These are phyloP conservation scores for Myotis lucifugus DNA, from an alignment of 2,113 vertebrate genomes.

Conservation along the genomic window DNA sequence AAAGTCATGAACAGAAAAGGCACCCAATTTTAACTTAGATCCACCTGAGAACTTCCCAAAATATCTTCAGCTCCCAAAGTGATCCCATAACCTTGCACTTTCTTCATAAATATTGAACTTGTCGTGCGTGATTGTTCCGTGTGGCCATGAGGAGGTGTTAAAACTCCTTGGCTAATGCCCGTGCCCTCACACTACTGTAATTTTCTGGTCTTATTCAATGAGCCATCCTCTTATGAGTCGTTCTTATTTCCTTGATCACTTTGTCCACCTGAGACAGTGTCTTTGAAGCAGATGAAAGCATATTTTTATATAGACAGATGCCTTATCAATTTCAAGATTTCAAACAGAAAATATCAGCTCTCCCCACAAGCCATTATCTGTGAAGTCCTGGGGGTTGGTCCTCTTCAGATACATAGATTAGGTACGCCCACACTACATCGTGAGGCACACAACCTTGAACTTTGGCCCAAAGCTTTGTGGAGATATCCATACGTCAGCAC, in stretches of 20 bases:
- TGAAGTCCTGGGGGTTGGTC: accelerated
- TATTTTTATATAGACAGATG: background rate
- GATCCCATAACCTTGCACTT: background rate
- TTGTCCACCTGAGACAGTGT: background rate
- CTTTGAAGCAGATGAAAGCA: background rate
- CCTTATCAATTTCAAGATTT: background rate
- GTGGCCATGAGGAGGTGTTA: background rate
- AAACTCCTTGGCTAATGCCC: no score
- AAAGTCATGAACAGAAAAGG: background rate
- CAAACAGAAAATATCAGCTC: background rate
- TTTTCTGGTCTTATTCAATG: background rate
- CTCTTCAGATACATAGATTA: no score
- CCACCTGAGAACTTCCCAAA: background rate
- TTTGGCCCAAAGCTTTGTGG: background rate
- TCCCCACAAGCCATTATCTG: background rate
- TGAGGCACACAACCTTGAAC: background rate
- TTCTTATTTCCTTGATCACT: background rate
- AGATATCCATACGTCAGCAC: background rate
- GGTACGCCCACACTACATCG: accelerated
- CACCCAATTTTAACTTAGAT: background rate
- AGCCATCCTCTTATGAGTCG: background rate
- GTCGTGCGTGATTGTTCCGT: background rate
- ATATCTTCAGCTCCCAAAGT: background rate
- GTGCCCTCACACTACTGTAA: background rate
- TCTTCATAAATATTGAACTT: background rate